These are phyloP conservation scores for Neolamprologus kungweensis DNA, from an alignment of 2,113 vertebrate species.

Conservation along the genomic window DNA sequence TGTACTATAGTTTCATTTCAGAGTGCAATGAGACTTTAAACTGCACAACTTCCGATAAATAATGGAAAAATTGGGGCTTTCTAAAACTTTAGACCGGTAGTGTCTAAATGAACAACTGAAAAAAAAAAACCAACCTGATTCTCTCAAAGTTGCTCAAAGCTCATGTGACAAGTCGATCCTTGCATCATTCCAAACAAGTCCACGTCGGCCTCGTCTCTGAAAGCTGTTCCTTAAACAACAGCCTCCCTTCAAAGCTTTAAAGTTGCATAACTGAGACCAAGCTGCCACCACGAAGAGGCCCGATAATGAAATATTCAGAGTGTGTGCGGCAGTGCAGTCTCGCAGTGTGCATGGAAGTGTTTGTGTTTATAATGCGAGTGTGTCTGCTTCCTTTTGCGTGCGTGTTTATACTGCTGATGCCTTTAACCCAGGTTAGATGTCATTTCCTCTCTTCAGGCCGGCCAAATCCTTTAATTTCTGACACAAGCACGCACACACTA, in stretches of 20 bases:
- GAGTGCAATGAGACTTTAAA: neutral
- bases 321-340: neutral
- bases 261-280: neutral
- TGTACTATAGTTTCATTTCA: neutral
- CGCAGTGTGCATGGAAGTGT: neutral
- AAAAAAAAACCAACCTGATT: accelerated
- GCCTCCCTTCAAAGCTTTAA: neutral
- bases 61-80: neutral
- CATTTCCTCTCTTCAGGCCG: constrained; percentile 66
- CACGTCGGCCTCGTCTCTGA: neutral
- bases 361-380: neutral
- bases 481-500: neutral
- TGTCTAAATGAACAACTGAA: neutral
- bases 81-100: neutral
- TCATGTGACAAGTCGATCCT: neutral
- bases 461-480: constrained; percentile 50
- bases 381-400: neutral
- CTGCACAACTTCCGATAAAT: neutral
- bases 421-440: constrained; percentile 48
- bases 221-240: neutral
- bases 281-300: neutral
- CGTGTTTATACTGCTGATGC: neutral
- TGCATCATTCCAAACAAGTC: neutral
- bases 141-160: neutral
- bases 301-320: neutral